These are phyloP conservation scores for Dendrolimus pini DNA, from an alignment of 2,888 invertebrate genomes.

Conservation along the genomic window DNA sequence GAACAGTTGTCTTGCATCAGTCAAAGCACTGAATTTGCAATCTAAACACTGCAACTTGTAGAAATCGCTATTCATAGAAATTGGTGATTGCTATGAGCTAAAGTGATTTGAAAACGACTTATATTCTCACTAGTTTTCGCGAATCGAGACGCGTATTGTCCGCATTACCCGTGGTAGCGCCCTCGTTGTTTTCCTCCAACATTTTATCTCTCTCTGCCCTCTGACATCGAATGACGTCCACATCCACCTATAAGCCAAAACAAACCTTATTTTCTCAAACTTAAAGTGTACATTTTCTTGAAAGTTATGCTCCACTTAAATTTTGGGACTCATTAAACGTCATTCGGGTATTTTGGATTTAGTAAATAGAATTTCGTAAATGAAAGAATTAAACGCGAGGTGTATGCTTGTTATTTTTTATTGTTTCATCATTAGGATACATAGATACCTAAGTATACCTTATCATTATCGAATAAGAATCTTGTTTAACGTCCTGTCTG, in stretches of 20 bases:
- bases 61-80: not conserved
- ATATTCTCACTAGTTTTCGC: conserved; percentile 21
- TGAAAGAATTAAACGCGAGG: conserved; percentile 24
- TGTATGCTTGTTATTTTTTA: not conserved
- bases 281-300: conserved; percentile 33
- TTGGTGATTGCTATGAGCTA: not conserved
- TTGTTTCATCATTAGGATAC: too few relatives aligned
- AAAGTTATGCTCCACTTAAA: conserved; percentile 27
- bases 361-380: conserved; percentile 51
- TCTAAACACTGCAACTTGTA: not conserved
- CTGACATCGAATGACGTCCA: conserved; percentile 64
- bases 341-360: conserved; percentile 63
- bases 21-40: too few relatives aligned
- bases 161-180: conserved; percentile 18
- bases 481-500: too few relatives aligned
- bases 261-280: conserved; percentile 35
- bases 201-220: conserved; percentile 68
- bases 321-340: conserved; percentile 65
- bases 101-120: not conserved
- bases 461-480: too few relatives aligned
- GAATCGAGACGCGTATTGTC: conserved; percentile 24
- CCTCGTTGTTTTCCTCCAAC: conserved; percentile 60
- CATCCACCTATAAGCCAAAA: conserved; percentile 32
- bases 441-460: too few relatives aligned
- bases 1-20: not conserved